These are phyloP conservation scores for Synergus gifuensis DNA, from an alignment of 2,888 invertebrate species.

Conservation along the genomic window DNA sequence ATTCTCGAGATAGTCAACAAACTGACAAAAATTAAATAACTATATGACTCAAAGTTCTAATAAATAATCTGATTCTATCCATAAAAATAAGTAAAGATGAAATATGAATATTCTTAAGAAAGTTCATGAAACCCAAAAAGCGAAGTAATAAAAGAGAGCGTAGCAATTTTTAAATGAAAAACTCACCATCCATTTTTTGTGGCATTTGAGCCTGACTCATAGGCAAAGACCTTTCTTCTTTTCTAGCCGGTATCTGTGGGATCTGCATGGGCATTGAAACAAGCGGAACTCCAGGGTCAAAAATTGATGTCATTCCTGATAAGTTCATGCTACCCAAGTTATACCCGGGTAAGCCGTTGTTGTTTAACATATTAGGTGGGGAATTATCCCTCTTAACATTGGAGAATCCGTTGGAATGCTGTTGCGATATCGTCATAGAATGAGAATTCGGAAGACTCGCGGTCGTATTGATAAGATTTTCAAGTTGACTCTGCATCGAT, in stretches of 20 bases:
- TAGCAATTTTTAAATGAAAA: slow-evolving; percentile 28
- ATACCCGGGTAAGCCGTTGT: slow-evolving; percentile 78
- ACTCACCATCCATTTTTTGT: slow-evolving; percentile 75
- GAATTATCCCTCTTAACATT: slow-evolving; percentile 78
- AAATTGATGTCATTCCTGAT: slow-evolving; percentile 82
- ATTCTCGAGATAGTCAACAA: no score
- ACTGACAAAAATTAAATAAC: no score
- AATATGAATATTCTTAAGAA: not conserved
- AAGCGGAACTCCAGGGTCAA: slow-evolving; percentile 81
- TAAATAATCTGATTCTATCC: no score
- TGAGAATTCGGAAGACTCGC: slow-evolving; percentile 72
- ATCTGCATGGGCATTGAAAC: slow-evolving; percentile 75
- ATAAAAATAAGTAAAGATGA: not conserved
- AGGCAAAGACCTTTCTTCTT: slow-evolving; percentile 82
- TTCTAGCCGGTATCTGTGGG: slow-evolving; percentile 79
- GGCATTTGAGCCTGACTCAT: slow-evolving; percentile 82
- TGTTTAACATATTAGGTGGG: slow-evolving; percentile 76
- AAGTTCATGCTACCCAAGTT: slow-evolving; percentile 78
- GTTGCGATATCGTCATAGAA: slow-evolving; percentile 67
- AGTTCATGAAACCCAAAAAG: slow-evolving; percentile 43
- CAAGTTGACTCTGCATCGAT: slow-evolving; percentile 72
- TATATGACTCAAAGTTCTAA: no score
- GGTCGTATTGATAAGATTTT: slow-evolving; percentile 69
- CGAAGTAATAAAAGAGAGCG: slow-evolving; percentile 36
- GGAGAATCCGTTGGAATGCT: slow-evolving; percentile 78